phyloP scores from a whole-genome alignment of 2,888 invertebrate genomes.

The Bellardia pandia region DNA sequence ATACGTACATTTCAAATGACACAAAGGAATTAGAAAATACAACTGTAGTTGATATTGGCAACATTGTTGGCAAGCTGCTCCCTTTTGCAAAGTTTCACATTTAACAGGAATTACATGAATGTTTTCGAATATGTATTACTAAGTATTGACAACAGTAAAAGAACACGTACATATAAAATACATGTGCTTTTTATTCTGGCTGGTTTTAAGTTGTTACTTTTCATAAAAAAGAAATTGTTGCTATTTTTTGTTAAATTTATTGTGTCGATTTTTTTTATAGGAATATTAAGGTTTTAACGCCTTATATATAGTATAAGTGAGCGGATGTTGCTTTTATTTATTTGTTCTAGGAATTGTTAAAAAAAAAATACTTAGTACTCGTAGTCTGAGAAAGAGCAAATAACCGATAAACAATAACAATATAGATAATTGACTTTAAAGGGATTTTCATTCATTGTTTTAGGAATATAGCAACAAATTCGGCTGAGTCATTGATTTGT shows the following conservation, averaged over 20 bases:
- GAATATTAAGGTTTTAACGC: conserved; percentile 41
- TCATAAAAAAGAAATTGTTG: conserved; percentile 17
- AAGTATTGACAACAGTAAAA: conserved; percentile 43
- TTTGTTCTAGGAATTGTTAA: conserved; percentile 34
- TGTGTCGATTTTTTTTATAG: conserved; percentile 22
- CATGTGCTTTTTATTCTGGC: conserved; percentile 20
- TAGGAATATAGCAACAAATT: background rate
- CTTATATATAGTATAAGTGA: background rate
- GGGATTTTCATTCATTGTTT: conserved; percentile 65
- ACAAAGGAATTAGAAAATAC: conserved; percentile 25
- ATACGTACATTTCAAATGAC: background rate
- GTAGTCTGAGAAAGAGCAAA: conserved; percentile 59
- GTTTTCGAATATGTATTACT: background rate
- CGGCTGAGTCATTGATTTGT: conserved; percentile 75
- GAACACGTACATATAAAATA: conserved; percentile 56
- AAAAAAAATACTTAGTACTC: background rate
- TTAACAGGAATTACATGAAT: conserved; percentile 20
- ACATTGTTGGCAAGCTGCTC: conserved; percentile 54
- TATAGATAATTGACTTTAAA: conserved; percentile 82
- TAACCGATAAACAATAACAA: conserved; percentile 76
- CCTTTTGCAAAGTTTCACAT: background rate
- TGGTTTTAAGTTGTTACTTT: conserved; percentile 7
- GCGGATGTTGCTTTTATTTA: background rate
- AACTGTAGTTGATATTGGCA: conserved; percentile 47
- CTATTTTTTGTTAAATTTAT: conserved; percentile 45